Base-by-base conservation (phyloP, 2,888 invertebrate genomes). In the Ophion costatus region DNA sequence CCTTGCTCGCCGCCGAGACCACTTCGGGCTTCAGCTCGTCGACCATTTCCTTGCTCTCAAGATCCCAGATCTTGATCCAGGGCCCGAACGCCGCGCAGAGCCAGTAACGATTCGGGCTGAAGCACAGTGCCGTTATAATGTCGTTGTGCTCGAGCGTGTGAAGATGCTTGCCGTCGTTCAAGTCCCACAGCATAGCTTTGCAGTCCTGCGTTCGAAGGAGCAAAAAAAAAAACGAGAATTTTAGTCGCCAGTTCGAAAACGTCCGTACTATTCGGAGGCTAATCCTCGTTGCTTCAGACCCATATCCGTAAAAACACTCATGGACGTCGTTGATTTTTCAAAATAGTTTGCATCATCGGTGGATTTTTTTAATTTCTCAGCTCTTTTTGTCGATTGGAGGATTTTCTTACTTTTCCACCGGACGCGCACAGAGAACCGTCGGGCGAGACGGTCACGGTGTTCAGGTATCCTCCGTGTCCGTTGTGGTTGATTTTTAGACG, bases 31-130 rank as follows among this genome's bases (percentile, higher is more conserved):
- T 97, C 88, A 99, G 96, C 94, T 99, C 99, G 94, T 99, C 99
- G 89, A 99, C 99, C 96, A 99, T 98, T 94, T 98, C 98, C 96
- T 99, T 99, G 95, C 98, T 98, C 95, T 99, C 99, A 94, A 99
- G 96, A 95, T 99, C 99, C 99, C 99, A 99, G 94, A 99, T 99
- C 95, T 99, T 99, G 94, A 99, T 99, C 90, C 97, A 97, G 87
- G 99, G 98, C 91, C 99, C 99, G 92, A 98, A 99, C 29, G 99
- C 99, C 92, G 99, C 99, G 94, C 99, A 99, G 88, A 99, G 96
- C 99, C 99, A 99, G 94, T 99, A 99, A 93, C 99, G 97, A 95
- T 99, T 99, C 87, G 99, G 99, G 87, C 99, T 99, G 97, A 99
- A 99, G 96, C 98, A 98, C 91, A 99, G 95, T 6, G 99, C 98